These are phyloP conservation scores for Leuciscus idus DNA, from an alignment of 2,113 vertebrate genomes.

Conservation along the genomic window DNA sequence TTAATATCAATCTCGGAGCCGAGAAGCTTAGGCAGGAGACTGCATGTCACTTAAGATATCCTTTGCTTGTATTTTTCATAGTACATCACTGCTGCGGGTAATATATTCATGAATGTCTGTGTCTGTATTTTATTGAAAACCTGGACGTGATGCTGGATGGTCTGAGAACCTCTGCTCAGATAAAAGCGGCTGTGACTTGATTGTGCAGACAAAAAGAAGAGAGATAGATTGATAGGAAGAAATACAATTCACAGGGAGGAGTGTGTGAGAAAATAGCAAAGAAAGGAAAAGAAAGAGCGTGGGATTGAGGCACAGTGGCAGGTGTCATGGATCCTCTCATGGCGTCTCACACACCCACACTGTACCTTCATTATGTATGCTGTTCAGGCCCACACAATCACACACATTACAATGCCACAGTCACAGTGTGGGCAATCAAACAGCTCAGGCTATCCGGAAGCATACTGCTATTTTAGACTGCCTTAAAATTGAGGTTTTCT, in stretches of 20 bases:
- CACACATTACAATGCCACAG: conserved; percentile 49
- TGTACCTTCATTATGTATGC: conserved; percentile 58
- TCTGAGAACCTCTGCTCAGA: conserved; percentile 26
- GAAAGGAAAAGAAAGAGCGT: conserved; percentile 39
- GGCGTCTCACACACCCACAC: conserved; percentile 45
- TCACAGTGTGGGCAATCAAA: conserved; percentile 45
- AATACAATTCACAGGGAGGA: conserved; percentile 21
- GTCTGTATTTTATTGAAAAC: conserved; percentile 13
- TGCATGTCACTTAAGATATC: conserved; percentile 16
- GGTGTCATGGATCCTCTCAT: conserved; percentile 53
- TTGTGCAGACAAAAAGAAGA: conserved; percentile 33
- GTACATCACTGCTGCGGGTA: neutral
- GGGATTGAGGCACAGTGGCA: conserved; percentile 53
- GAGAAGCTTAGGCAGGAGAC: conserved; percentile 5
- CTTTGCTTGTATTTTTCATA: conserved; percentile 9
- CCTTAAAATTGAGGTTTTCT: neutral
- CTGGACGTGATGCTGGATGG: conserved; percentile 7
- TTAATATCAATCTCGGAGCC: neutral
- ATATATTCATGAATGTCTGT: neutral
- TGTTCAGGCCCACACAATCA: conserved; percentile 47
- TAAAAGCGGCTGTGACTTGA: conserved; percentile 36
- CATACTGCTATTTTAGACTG: conserved; percentile 9
- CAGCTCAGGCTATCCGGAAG: conserved; percentile 1
- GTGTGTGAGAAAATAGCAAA: conserved; percentile 3
- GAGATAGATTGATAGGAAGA: neutral